Base-by-base conservation (phyloP, 1,140 invertebrate genomes). In the Trissolcus basalis region DNA sequence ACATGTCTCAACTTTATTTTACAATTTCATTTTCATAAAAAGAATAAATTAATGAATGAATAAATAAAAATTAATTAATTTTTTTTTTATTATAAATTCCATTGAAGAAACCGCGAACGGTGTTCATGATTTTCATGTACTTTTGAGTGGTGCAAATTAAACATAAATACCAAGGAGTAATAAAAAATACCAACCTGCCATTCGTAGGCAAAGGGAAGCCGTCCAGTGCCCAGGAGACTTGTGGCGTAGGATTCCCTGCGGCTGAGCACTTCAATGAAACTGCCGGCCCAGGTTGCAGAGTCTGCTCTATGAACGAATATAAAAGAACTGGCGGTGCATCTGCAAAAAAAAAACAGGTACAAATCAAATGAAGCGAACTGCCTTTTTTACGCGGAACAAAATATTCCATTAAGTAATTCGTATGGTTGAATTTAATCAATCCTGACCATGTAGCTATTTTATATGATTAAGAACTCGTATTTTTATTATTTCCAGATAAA, bases 261-360 rank as follows among this genome's bases (percentile, higher is more conserved):
- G 95, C 95, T 33, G 92, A 94, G 85, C 96, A 97, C 86, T 95
- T 95, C 45, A 97, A 87, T 48, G 94, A 95, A 44, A 96, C 93
- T 54, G 93, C 91, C n/a, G 93, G 93, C 11, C 95, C 95, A 0
- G 94, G 93, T 77, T 96, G 93, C 41, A 96, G 87, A 36, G 93
- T 95, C 85, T 95, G 93, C 82, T 95, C 93, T 76, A 95, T 93
- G 84, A 96, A 95, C 60, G 92, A 94, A 83, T 96, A 95, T 11
- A 94, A 88, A 41, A 97, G 88, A 35, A 92, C 91, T 3, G 95
- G 95, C 33, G 94, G 91, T n/a, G 94, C 94, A 88, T 95, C 95
- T 96, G 89, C 8, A 13, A 44, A 16, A 74, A 63, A 76, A 77
- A 60, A 45, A 39, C 9, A 63, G 27, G 49, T 1, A 49, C 19